Evolutionary conservation across 2,797 vertebrate species (phyloP).

Genomic region (Pelodytes ibericus): DNA sequence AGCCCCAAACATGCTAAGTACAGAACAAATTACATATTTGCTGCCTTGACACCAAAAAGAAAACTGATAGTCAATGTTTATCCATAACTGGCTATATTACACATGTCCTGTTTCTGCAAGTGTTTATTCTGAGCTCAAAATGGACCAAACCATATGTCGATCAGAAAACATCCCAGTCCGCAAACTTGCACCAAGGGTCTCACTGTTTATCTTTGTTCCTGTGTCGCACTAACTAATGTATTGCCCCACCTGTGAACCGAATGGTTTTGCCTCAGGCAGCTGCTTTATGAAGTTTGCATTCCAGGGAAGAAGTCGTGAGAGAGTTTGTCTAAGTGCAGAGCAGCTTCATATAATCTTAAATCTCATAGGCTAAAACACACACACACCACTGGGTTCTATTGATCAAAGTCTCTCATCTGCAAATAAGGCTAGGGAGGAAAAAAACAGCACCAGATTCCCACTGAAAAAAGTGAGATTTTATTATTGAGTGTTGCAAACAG

Average conservation of each 20-base stretch:
- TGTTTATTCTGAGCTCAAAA: not conserved
- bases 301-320: not conserved
- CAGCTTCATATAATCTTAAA: constrained; percentile 2
- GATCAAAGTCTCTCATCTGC: constrained; percentile 17
- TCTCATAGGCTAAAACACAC: not conserved
- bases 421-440: not conserved
- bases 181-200: not conserved
- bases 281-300: constrained; percentile 31
- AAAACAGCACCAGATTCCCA: constrained; percentile 3
- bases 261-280: not conserved
- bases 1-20: too few relatives aligned
- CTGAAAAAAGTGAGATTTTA: not conserved
- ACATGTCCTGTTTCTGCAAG: too few relatives aligned
- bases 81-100: too few relatives aligned
- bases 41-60: too few relatives aligned
- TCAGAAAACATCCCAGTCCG: not conserved
- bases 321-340: not conserved
- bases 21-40: too few relatives aligned
- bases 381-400: not conserved
- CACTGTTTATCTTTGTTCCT: not conserved
- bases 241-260: constrained; percentile 30
- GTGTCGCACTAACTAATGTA: constrained; percentile 15
- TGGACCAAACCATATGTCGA: not conserved
- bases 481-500: not conserved
- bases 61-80: too few relatives aligned